A percentile compares a stretch with the other conserved stretches of the same genome.
These are phyloP conservation scores for Callipepla squamata DNA, from an alignment of 2,113 vertebrate species.

Conservation along the genomic window DNA sequence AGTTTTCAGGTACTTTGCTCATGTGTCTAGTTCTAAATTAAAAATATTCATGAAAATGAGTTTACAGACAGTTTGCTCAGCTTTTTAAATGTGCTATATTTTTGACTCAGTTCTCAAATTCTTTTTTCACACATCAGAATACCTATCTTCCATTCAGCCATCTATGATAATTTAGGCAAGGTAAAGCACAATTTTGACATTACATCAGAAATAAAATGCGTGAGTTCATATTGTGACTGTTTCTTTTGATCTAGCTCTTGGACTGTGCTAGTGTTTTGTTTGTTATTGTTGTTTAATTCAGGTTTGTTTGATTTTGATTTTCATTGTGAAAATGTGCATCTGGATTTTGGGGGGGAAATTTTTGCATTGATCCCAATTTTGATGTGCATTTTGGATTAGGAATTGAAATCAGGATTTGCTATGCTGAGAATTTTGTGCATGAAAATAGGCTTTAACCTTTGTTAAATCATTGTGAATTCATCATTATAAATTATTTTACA, in stretches of 20 bases:
- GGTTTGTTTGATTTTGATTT: background rate
- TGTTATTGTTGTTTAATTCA: background rate
- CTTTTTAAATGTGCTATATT: background rate
- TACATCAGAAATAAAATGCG: background rate
- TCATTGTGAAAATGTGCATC: background rate
- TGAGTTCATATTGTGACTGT: background rate
- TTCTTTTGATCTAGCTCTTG: background rate
- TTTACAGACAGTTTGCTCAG: constrained; percentile 31
- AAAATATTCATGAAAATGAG: constrained; percentile 45
- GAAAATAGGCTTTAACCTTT: background rate
- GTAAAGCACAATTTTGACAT: background rate
- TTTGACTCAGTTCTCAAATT: constrained; percentile 2
- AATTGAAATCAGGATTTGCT: background rate
- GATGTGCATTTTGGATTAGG: background rate
- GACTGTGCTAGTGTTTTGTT: background rate
- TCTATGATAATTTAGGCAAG: background rate
- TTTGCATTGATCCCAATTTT: background rate
- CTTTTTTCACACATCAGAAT: constrained; percentile 6
- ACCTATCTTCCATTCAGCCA: background rate
- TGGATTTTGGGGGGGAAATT: background rate
- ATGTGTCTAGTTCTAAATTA: constrained; percentile 51
- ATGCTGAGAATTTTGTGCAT: background rate
- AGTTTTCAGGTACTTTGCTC: constrained; percentile 49
- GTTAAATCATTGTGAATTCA: background rate
- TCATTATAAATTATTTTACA: background rate